Conservation (phyloP, 2,888 invertebrate genomes). For the Oscheius sp. region DNA sequence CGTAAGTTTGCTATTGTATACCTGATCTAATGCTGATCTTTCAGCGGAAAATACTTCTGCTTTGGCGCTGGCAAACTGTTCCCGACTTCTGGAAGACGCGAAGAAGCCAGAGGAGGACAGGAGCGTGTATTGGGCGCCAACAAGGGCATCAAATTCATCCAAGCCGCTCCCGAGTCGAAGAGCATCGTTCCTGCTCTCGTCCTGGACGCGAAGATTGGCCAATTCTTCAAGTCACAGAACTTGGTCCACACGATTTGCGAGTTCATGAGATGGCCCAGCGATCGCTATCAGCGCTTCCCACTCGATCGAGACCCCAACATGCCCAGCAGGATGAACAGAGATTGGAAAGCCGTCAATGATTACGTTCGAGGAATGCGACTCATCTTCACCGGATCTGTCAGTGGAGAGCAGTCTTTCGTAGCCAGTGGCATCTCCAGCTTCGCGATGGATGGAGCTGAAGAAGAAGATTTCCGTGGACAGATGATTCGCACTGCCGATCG, state of each 20-base stretch:
- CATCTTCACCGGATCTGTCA: background rate
- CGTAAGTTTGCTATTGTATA: background rate
- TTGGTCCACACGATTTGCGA: conserved; percentile 10
- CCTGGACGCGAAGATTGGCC: conserved; percentile 33
- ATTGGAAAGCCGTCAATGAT: conserved; percentile 24
- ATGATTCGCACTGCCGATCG: conserved; percentile 7
- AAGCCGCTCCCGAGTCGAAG: conserved; percentile 5
- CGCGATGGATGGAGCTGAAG: conserved; percentile 9
- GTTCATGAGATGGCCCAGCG: conserved; percentile 12
- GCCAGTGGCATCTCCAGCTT: conserved; percentile 22
- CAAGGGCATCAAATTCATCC: conserved; percentile 37
- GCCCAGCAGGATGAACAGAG: conserved; percentile 23
- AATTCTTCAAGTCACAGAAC: conserved; percentile 34
- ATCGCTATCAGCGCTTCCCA: background rate
- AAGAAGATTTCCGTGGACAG: conserved; percentile 21
- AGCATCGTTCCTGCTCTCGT: conserved; percentile 25
- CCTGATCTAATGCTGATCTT: background rate
- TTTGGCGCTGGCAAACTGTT: conserved; percentile 35
- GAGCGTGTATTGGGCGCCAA: conserved; percentile 25
- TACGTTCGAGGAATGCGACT: conserved; percentile 17
- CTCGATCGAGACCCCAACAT: background rate
- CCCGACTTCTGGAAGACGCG: conserved; percentile 4
- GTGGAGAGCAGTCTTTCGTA: conserved; percentile 22
- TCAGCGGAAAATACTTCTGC: conserved; percentile 18
- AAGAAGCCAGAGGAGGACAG: conserved; percentile 17